Evolutionary conservation across 2,888 invertebrate species (phyloP).

Genomic region (Frankliniella intonsa): DNA sequence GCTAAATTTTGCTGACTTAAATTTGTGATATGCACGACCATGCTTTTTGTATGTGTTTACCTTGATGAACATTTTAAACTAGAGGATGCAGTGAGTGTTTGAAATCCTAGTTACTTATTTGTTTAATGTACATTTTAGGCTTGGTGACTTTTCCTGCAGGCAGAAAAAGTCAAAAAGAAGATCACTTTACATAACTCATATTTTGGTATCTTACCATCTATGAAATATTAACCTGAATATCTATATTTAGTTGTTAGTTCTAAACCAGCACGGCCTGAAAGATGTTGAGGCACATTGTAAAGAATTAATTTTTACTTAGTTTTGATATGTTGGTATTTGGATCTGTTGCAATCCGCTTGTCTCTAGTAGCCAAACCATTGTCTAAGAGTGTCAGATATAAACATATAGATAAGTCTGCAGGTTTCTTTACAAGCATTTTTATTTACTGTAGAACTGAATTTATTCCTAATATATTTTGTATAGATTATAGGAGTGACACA

Average conservation of each 20-base stretch:
- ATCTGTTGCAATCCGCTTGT: no score
- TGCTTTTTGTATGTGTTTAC: background rate
- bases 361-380: no score
- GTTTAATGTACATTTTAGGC: background rate
- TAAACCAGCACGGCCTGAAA: background rate
- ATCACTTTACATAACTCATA: background rate
- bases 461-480: no score
- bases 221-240: background rate
- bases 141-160: background rate
- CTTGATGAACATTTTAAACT: background rate
- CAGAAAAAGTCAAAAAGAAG: background rate
- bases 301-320: background rate
- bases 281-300: background rate
- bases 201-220: background rate
- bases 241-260: background rate
- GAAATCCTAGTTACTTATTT: background rate
- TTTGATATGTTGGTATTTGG: background rate
- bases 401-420: background rate
- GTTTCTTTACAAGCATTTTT: no score
- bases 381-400: background rate
- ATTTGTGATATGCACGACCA: constrained; percentile 8
- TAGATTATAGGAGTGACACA: no score
- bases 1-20: background rate
- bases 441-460: no score
- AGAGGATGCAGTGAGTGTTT: background rate